Evolutionary conservation across 1,140 invertebrate species (phyloP), one percentile per base, ranked within the genome.

Genomic region (Halictus rubicundus): DNA sequence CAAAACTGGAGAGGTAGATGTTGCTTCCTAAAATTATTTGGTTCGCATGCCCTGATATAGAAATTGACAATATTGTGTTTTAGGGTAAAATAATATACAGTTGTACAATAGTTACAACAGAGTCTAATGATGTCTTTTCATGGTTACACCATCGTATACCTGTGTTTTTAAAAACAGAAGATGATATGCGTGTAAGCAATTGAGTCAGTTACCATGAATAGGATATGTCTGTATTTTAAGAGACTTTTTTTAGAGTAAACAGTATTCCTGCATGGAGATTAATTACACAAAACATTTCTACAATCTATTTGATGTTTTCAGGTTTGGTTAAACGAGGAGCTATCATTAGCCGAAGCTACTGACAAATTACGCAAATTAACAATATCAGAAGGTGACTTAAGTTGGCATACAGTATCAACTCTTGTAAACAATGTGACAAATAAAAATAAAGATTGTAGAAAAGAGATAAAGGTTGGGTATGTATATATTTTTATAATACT

Each of bases 131-230:
- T 32, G 94, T 95, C 19, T 91, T 97, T 64, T 94, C 94, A 46
- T 96, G 95, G 95, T 92, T 97, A 64, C 97, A 98, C 93, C 94
- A 97, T 87, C 94, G 97, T 88, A 96, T 96, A 94, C 97, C 97
- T 70, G 95, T 96, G 46, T 95, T 97, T 87, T 91, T 97, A 27
- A 94, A 95, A 42, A 95, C 93, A 64, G 94, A 96, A 42, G 92
- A 96, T 89, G 94, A 96, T 92, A 94, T 96, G 82, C 90, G 95
- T 81, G 96, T 96, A 90, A 91, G 90, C 88, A 59, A 75, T 49
- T 37, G 0, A n/a, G 2, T 57, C 8, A 1, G 21, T 57, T 52
- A 52, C 16, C 49, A 52, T 52, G 49, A 19, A 16, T 16, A 52
- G 1, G n/a, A 63, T 1, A 42, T 70, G 9, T 32, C 32, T 32